A percentile compares a stretch with the other conserved stretches of the same genome.
Evolutionary conservation across 2,113 vertebrate genomes (phyloP).

Genomic region (Taurulus bubalis): DNA sequence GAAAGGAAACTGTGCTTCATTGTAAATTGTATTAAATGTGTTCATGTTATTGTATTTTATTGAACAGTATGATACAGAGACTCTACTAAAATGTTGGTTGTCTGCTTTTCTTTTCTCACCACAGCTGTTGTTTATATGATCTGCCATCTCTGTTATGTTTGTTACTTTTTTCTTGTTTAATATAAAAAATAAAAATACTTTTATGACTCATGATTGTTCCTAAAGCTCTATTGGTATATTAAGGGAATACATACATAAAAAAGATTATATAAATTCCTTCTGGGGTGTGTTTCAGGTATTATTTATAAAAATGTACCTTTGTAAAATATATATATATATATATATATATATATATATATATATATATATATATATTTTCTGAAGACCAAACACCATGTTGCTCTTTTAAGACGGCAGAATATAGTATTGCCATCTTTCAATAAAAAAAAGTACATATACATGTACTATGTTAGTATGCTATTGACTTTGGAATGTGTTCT

Average conservation of each 20-base stretch:
- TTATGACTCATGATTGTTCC: background rate
- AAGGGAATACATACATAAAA: too few species aligned
- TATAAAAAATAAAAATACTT: constrained; percentile 10
- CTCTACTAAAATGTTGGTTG: background rate
- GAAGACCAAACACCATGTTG: background rate
- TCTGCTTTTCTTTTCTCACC: background rate
- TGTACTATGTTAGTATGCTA: background rate
- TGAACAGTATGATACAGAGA: background rate
- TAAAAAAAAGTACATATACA: too few species aligned
- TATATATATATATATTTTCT: background rate
- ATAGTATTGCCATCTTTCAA: too few species aligned
- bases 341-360: too few species aligned
- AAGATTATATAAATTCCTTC: background rate
- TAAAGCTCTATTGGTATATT: background rate
- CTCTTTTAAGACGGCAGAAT: background rate
- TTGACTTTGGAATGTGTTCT: background rate
- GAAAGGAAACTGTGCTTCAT: constrained; percentile 13
- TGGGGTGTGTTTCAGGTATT: background rate
- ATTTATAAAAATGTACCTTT: background rate
- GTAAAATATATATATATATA: too few species aligned
- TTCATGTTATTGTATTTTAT: constrained; percentile 3
- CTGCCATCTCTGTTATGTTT: background rate
- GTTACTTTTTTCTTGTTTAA: constrained; percentile 14
- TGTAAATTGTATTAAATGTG: background rate
- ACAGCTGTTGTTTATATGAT: background rate